These are phyloP conservation scores for Corythoichthys intestinalis DNA, from an alignment of 2,113 vertebrate genomes.

Conservation along the genomic window DNA sequence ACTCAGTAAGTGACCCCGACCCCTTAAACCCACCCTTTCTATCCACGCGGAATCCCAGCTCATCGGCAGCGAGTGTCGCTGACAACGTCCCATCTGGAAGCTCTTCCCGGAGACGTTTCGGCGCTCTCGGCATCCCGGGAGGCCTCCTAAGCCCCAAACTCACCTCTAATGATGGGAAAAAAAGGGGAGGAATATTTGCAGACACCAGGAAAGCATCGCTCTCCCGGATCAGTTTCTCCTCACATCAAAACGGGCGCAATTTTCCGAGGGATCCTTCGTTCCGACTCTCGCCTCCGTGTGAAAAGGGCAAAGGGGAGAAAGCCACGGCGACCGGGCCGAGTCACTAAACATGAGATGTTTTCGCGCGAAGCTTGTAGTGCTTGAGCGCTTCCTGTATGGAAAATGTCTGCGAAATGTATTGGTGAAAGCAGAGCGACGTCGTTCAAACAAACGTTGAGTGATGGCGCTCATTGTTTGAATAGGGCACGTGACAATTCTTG, in stretches of 20 bases:
- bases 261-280: constrained; percentile 11
- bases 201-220: constrained; percentile 35
- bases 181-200: constrained; percentile 28
- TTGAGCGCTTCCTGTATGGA: background rate
- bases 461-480: background rate
- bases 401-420: background rate
- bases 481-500: too few relatives aligned
- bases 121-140: constrained; percentile 46
- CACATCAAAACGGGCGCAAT: constrained; percentile 42
- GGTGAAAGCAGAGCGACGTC: background rate
- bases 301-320: constrained; percentile 28
- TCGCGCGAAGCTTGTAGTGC: background rate
- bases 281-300: constrained; percentile 21
- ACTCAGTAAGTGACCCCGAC: constrained; percentile 28
- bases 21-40: background rate
- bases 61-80: constrained; percentile 43
- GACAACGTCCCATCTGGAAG: constrained; percentile 70
- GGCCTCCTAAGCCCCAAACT: constrained; percentile 43
- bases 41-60: constrained; percentile 5
- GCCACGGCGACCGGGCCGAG: background rate
- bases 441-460: background rate
- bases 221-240: constrained; percentile 31
- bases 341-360: background rate
- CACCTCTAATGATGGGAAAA: constrained; percentile 48
- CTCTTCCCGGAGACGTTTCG: constrained; percentile 60